Evolutionary conservation across 2,797 vertebrate species (phyloP).

Genomic region (Danio choprae): DNA sequence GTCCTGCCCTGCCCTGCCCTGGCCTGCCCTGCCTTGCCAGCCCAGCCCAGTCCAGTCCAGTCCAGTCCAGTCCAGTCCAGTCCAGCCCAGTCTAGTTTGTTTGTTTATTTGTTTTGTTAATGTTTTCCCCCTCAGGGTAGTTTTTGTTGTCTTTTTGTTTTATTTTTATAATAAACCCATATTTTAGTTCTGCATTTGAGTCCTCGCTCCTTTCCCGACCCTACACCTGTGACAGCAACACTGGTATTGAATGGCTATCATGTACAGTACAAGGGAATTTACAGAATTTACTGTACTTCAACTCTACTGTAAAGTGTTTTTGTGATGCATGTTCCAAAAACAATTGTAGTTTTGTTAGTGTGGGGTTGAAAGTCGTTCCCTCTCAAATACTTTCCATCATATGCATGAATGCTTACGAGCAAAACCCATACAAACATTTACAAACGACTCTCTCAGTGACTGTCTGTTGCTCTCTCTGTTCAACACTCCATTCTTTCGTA

Average conservation of each 20-base stretch:
- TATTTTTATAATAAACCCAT: no score
- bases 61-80: no score
- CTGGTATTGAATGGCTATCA: neutral
- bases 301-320: neutral
- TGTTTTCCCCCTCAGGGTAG: no score
- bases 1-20: no score
- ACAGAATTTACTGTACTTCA: neutral
- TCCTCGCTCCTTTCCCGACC: no score
- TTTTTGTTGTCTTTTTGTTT: no score
- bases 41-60: no score
- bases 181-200: no score
- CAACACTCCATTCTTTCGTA: conserved; percentile 21
- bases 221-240: no score
- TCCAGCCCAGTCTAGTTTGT: no score
- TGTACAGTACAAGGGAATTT: neutral
- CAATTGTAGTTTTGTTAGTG: neutral
- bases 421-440: conserved; percentile 12
- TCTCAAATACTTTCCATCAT: neutral
- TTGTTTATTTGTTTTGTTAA: no score
- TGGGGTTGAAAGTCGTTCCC: neutral
- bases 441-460: neutral
- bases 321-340: neutral
- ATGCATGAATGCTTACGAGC: neutral
- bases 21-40: no score
- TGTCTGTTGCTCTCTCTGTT: conserved; percentile 1